phyloP scores from a whole-genome alignment of 1,140 invertebrate species.

The Saxidomus purpurata region DNA sequence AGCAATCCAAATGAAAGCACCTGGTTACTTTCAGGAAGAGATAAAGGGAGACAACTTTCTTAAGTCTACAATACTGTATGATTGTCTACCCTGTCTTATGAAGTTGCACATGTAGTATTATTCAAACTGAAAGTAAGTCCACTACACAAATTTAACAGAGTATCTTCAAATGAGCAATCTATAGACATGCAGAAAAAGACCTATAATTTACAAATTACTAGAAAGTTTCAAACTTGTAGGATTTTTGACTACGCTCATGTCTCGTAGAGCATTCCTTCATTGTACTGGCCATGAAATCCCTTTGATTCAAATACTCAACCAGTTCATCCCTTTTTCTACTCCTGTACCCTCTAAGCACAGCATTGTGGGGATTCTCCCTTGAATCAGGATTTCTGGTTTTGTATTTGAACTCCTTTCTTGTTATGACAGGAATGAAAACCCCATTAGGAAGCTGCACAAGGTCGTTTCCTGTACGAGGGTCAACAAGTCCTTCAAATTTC shows the following conservation, averaged over 20 bases:
- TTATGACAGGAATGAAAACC: slow-evolving; percentile 63
- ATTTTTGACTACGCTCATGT: slow-evolving; percentile 41
- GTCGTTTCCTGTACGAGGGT: slow-evolving; percentile 61
- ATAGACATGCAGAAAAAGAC: no score
- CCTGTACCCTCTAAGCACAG: slow-evolving; percentile 64
- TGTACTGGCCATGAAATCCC: slow-evolving; percentile 71
- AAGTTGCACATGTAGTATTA: no score
- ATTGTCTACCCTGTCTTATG: no score
- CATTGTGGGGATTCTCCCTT: slow-evolving; percentile 70
- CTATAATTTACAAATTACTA: no score
- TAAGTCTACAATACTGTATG: no score
- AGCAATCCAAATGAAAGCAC: no score
- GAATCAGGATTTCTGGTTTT: slow-evolving; percentile 65
- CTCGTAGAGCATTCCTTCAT: slow-evolving; percentile 71
- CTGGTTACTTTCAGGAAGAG: no score
- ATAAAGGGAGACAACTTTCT: no score
- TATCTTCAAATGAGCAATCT: no score
- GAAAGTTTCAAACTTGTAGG: background rate
- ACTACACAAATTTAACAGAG: no score
- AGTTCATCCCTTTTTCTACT: slow-evolving; percentile 68
- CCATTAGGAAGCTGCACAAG: slow-evolving; percentile 64
- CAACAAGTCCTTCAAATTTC: slow-evolving; percentile 58
- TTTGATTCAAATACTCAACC: slow-evolving; percentile 68
- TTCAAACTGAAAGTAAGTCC: no score
- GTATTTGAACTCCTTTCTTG: slow-evolving; percentile 70